These are phyloP conservation scores for Ophioninae sp. DNA, from an alignment of 2,888 invertebrate genomes.

Conservation along the genomic window DNA sequence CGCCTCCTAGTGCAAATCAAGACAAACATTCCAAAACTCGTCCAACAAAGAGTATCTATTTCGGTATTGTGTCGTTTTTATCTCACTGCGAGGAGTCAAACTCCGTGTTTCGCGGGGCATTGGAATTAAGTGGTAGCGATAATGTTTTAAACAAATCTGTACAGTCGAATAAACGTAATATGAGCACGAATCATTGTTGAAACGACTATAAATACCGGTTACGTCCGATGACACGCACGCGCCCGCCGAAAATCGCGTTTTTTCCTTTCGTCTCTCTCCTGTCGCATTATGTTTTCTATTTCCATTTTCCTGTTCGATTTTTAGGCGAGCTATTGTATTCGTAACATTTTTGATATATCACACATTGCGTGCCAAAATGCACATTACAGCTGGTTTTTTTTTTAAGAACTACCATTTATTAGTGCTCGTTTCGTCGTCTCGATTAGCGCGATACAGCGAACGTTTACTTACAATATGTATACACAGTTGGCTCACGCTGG, in stretches of 20 bases:
- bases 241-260: conserved; percentile 25
- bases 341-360: conserved; percentile 69
- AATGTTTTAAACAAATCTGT: conserved; percentile 71
- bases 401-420: conserved; percentile 63
- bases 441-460: conserved; percentile 64
- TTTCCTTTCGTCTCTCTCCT: conserved; percentile 38
- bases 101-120: conserved; percentile 51
- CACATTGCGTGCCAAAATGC: conserved; percentile 67
- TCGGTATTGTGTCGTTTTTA: conserved; percentile 9
- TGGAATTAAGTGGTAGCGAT: conserved; percentile 53
- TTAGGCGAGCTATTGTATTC: conserved; percentile 60
- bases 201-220: conserved; percentile 49
- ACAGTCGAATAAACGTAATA: conserved; percentile 71
- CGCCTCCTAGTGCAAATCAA: too few relatives aligned
- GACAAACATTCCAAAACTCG: too few relatives aligned
- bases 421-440: conserved; percentile 61
- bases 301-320: conserved; percentile 38
- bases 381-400: conserved; percentile 43
- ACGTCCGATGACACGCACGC: conserved; percentile 48
- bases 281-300: conserved; percentile 12
- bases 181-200: conserved; percentile 64
- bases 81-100: conserved; percentile 45
- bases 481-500: conserved; percentile 62
- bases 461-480: conserved; percentile 73
- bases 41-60: conserved; percentile 6